Base-by-base conservation (phyloP, 2,797 vertebrate genomes). In the Notolepis coatsorum region DNA sequence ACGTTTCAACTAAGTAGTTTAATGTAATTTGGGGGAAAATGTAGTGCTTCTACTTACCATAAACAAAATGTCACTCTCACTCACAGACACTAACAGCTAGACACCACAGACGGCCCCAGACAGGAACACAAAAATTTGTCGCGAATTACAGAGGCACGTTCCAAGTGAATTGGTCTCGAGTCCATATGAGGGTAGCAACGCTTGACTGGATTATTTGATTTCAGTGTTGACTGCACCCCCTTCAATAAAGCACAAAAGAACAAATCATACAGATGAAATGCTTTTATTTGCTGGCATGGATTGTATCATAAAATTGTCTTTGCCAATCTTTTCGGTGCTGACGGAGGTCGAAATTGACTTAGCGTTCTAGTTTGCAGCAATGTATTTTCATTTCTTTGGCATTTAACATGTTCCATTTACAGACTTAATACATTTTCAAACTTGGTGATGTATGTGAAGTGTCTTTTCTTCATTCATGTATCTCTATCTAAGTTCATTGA, bases 41-140 rank as follows among this genome's bases (percentile, higher is more conserved):
- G 66, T 46, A 1, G 53, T 38, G 55, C 51, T 55, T 61, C 52
- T 62, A 46, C 61, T 72, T 18, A 8, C 51, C 0, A 77, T 75
- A 85, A 84, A 86, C 81, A 85, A 85, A n/a, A 80, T 41, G 7
- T 67, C 63, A 61, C 69, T 79, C 79, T 87, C 50, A 2, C 9
- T 13, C n/a, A 37, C 24, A 76, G 66, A 53, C 65, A 18, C 60
- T 55, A 75, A 70, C 78, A 81, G 74, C 75, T 82, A 78, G 74
- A 85, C 76, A 69, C 69, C 46, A 61, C 54, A 65, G 73, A 77
- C 33, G 23, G 69, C 74, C 64, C 64, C 71, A 71, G 72, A 81
- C 31, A 72, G 56, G 69, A 62, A 82, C 80, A 88, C 84, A 74
- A 84, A 83, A 64, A 61, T 78, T 78, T 84, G 82, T 85, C 80